These are phyloP conservation scores for Marasmarcha lunaedactyla DNA, from an alignment of 2,888 invertebrate species.

Conservation along the genomic window DNA sequence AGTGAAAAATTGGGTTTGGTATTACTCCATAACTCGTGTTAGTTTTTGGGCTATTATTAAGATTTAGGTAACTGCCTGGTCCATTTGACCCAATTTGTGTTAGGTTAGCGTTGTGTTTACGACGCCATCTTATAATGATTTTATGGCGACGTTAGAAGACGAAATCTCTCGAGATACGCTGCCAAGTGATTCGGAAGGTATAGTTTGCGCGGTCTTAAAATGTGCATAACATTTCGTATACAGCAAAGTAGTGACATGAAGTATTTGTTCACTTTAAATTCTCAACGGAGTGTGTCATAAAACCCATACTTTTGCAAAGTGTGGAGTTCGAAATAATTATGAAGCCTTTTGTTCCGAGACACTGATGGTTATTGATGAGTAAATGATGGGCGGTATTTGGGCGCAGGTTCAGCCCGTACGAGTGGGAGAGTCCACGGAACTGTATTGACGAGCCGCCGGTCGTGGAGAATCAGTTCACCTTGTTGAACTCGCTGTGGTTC, in stretches of 20 bases:
- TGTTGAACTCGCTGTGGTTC: conserved; percentile 95
- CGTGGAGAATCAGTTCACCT: conserved; percentile 90
- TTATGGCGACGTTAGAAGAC: not conserved
- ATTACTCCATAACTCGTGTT: no score
- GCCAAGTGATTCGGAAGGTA: not conserved
- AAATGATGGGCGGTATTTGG: conserved; percentile 51
- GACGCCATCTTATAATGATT: not conserved
- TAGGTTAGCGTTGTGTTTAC: not conserved
- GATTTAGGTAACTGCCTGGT: no score
- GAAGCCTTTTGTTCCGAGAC: no score
- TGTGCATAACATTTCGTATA: not conserved
- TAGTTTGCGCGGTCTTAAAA: not conserved
- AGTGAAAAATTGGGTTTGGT: not conserved
- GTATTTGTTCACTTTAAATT: no score
- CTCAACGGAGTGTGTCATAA: no score
- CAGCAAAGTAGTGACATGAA: no score
- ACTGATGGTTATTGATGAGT: conserved; percentile 14
- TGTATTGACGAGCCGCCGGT: conserved; percentile 87
- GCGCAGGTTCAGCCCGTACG: conserved; percentile 90
- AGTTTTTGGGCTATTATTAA: no score
- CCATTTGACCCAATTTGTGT: not conserved
- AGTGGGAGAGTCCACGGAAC: conserved; percentile 91
- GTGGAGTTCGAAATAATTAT: no score
- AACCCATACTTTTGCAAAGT: no score
- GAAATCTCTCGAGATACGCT: no score